Evolutionary conservation across 2,797 vertebrate genomes (phyloP), one percentile per base, ranked within the genome.

Genomic region (Tapera naevia): DNA sequence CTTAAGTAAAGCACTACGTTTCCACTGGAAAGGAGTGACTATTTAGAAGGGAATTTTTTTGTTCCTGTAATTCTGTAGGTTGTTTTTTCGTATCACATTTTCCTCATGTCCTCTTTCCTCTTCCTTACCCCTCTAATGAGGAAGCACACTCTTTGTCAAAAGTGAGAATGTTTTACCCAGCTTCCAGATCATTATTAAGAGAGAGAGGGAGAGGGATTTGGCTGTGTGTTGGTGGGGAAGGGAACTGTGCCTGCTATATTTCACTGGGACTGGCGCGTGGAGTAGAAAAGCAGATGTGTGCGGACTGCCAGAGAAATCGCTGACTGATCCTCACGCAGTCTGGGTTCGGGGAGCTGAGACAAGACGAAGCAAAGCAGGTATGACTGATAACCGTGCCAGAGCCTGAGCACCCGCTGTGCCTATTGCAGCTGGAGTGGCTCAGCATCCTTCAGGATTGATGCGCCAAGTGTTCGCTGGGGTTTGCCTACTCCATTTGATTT

Each of bases 321-420:
- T 93, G 89, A 41, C 51, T 88, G 91, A 60, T 96, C 92, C 92
- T 88, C 43, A 14, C 32, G 25, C 86, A 78, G 80, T 62, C 95
- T 82, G 86, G 94, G 54, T 95, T 94, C 62, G 58, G 84, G 73
- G 70, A 95, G 93, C 94, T 58, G 94, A 86, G 66, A 86, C 74
- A 95, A 94, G 89, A 78, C 8, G 32, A 57, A 86, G 66, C 92
- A 64, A 94, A 96, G 84, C 92, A 97, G 95, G 93, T 94, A 89
- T 86, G 76, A 84, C 72, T 72, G 90, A 78, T 64, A 51, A 10
- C 82, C 23, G 5, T 95, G 94, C 95, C 93, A 88, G 62, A 86
- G 86, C 65, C 93, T 71, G 86, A 94, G 94, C 92, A 74, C 86
- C 93, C 80, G 14, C 66, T 22, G 0, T 81, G 89, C 89, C 80